Base-by-base conservation (phyloP, 2,113 vertebrate genomes). In the Myotis brandtii region DNA sequence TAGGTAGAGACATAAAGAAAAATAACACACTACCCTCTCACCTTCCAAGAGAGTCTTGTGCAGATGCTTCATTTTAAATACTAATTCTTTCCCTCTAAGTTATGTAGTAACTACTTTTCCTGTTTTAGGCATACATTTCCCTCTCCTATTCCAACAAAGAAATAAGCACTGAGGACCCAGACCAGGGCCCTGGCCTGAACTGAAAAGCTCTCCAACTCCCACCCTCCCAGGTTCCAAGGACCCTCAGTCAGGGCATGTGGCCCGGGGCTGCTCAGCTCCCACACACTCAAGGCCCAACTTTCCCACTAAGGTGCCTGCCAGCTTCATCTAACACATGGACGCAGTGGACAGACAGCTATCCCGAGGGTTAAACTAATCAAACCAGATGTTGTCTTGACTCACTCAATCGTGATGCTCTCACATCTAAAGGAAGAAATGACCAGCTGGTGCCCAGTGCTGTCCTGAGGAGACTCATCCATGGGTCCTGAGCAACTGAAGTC, bases 41-140 rank as follows among this genome's bases (percentile, higher is more conserved):
- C 52, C 67, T 27, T 64, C 34, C 56, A 14, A 82, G 32, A 82
- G 43, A 83, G 43, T 69, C 32, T 50, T 37, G 32, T 14, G 66
- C 59, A 88, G 34, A 40, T 54, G 21, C 82, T 93, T 70, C 43
- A 69, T 25, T 95, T 93, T 75, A 86, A 90, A 91, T 34, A 17
- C 1, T 7, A 67, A 67, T 67, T 75, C 89, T 82, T 82, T 25
- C n/a, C 37, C 46, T 76, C 6, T 50, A 43, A 69, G 16, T 62
- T 86, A 82, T 0, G 1, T 70, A 85, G 85, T 25, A 37, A 85
- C 21, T 50, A 37, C 23, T 67, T 72, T 86, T 52, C 59, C 37
- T 48, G 56, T 43, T 81, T 32, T 40, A 82, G 67, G 20, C 56
- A 50, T 56, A 34, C 32, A 64, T 37, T 82, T 92, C 40, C 76